Conservation (phyloP, 2,113 vertebrate species). For the Azemiops feae region DNA sequence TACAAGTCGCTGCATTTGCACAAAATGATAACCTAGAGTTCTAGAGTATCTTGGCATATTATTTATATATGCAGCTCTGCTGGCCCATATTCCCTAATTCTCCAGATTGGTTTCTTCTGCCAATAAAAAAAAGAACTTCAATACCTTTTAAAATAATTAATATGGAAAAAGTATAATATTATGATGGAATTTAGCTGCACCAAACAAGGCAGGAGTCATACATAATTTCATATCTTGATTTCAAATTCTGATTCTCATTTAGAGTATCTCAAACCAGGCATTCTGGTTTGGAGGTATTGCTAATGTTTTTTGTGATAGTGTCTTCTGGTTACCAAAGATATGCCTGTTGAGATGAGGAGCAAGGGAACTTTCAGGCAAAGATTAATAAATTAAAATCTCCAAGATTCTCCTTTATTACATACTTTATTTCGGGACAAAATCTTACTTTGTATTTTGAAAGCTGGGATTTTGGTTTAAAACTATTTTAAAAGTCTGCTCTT, state of each 20-base stretch:
- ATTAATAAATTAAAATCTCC: neutral
- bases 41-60: neutral
- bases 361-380: neutral
- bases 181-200: neutral
- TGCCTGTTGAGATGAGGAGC: neutral
- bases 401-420: neutral
- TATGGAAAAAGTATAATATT: neutral
- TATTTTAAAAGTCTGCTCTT: neutral
- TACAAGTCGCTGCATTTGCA: neutral
- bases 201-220: neutral
- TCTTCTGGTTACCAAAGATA: neutral
- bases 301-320: neutral
- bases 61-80: neutral
- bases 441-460: slow-evolving; percentile 3
- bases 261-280: neutral
- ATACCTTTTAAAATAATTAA: neutral
- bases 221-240: neutral
- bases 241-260: neutral
- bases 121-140: neutral
- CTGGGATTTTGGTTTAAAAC: neutral
- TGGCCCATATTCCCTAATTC: neutral
- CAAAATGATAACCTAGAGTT: neutral
- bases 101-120: neutral
- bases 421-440: neutral
- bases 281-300: neutral